Conservation (phyloP, 2,888 invertebrate species). For the Sympetrum striolatum region DNA sequence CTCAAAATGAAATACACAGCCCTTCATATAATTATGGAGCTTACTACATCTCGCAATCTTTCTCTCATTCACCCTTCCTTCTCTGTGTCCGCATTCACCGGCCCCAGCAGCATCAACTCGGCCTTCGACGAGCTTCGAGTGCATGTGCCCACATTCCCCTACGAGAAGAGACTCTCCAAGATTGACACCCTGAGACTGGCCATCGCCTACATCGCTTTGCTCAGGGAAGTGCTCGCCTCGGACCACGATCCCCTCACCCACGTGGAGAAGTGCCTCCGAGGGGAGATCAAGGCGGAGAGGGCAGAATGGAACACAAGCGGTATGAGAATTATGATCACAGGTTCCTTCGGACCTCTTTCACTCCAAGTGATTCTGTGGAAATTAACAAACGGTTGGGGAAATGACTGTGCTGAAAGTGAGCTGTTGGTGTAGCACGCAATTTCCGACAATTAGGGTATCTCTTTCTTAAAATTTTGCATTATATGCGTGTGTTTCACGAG, state of each 20-base stretch:
- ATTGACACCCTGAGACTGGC: constrained; percentile 97
- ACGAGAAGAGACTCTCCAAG: constrained; percentile 97
- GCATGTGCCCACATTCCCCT: constrained; percentile 98
- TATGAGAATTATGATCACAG: constrained; percentile 59
- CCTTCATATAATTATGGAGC: background rate
- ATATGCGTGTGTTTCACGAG: no score
- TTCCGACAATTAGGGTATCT: no score
- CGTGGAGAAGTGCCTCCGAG: constrained; percentile 89
- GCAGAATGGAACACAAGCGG: constrained; percentile 98
- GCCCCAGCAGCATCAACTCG: constrained; percentile 93
- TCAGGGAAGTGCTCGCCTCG: constrained; percentile 86
- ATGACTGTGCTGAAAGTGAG: no score
- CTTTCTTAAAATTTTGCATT: no score
- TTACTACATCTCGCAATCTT: constrained; percentile 20
- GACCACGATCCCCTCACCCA: constrained; percentile 92
- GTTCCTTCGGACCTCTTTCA: no score
- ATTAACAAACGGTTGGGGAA: no score
- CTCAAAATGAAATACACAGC: background rate
- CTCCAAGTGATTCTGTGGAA: no score
- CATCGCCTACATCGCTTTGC: constrained; percentile 95
- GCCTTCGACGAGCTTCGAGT: constrained; percentile 97
- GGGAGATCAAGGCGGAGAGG: constrained; percentile 86
- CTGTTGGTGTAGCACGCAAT: no score
- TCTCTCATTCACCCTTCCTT: background rate
- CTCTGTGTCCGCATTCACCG: constrained; percentile 17